These are phyloP conservation scores for Pogonomyrmex barbatus DNA, from an alignment of 1,140 invertebrate genomes.

Conservation along the genomic window DNA sequence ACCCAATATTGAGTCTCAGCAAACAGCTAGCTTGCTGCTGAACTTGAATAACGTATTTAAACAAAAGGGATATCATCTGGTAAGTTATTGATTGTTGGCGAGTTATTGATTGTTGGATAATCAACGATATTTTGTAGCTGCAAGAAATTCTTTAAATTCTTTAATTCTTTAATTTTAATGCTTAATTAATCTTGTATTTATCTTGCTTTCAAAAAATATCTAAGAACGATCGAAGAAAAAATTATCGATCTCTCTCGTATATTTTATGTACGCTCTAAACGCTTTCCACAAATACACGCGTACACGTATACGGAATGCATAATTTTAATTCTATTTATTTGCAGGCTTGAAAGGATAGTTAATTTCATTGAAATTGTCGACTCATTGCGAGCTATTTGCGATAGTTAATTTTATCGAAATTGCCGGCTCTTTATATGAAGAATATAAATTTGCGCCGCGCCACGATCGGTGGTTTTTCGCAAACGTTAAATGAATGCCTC, in stretches of 20 bases:
- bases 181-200: no score
- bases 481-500: constrained; percentile 5
- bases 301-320: neutral
- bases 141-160: no score
- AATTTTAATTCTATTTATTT: constrained; percentile 20
- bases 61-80: constrained; percentile 42
- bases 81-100: neutral
- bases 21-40: constrained; percentile 39
- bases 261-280: neutral
- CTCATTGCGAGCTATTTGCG: neutral
- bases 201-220: neutral
- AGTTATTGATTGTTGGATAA: constrained; percentile 12
- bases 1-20: constrained; percentile 57
- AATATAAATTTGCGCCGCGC: constrained; percentile 32
- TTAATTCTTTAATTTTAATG: no score
- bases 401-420: neutral
- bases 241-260: neutral
- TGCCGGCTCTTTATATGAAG: neutral
- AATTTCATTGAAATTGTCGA: constrained; percentile 18
- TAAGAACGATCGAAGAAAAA: neutral
- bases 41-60: constrained; percentile 60
- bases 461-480: constrained; percentile 18
- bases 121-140: constrained; percentile 21
- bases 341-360: neutral
- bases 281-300: neutral